A percentile compares a stretch with the other conserved stretches of the same genome.
Evolutionary conservation across 2,113 vertebrate species (phyloP).

Genomic region (Laticauda colubrina): DNA sequence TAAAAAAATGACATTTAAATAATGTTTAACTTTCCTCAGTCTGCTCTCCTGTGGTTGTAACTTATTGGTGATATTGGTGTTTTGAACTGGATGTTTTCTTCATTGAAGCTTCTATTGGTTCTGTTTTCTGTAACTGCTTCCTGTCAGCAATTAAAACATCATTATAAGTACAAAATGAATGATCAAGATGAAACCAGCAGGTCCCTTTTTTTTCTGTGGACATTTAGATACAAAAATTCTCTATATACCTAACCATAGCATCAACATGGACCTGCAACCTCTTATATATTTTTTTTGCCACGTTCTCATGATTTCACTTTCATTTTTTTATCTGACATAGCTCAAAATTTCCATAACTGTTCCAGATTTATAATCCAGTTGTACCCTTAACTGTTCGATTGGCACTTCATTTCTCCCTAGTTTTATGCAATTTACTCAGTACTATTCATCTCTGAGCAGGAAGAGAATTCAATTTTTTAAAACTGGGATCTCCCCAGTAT

Average conservation of each 20-base stretch:
- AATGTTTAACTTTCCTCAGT: not conserved
- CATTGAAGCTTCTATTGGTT: not conserved
- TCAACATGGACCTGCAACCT: not conserved
- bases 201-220: not conserved
- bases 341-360: not conserved
- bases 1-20: not conserved
- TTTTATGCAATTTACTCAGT: not conserved
- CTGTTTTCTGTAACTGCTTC: not conserved
- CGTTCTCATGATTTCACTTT: not conserved
- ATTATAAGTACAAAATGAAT: not conserved
- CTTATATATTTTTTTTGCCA: not conserved
- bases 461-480: not conserved
- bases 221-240: not conserved
- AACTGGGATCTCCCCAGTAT: not conserved
- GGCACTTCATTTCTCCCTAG: not conserved
- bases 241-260: not conserved
- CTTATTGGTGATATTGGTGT: not conserved
- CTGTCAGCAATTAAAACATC: slow-evolving; percentile 2
- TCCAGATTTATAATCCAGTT: not conserved
- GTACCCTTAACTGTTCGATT: not conserved
- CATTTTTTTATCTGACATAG: not conserved
- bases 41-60: not conserved
- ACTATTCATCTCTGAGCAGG: not conserved
- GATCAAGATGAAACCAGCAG: not conserved
- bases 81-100: not conserved